phyloP scores from a whole-genome alignment of 2,797 vertebrate species.

The Acanthurus tractus region DNA sequence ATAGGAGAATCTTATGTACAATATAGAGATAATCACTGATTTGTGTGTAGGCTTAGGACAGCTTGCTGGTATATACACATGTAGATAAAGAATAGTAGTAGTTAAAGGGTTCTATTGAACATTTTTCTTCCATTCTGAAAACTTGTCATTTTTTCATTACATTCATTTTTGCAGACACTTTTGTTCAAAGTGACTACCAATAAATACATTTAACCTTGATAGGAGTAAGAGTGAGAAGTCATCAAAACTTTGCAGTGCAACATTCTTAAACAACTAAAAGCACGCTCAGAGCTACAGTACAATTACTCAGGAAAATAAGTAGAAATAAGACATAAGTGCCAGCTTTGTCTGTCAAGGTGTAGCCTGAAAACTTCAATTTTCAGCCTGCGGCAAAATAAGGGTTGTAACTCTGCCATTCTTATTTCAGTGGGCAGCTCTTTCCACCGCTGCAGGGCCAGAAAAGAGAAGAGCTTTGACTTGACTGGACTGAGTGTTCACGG shows the following conservation, averaged over 20 bases:
- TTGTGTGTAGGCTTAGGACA: neutral
- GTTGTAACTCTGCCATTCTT: constrained; percentile 8
- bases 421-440: constrained; percentile 27
- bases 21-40: no score
- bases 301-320: neutral
- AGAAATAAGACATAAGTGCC: neutral
- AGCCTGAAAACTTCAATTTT: constrained; percentile 21
- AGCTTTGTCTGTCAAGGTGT: neutral
- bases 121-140: neutral
- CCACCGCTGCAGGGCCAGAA: constrained; percentile 15
- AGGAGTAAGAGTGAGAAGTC: constrained; percentile 7
- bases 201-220: constrained; percentile 10
- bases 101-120: constrained; percentile 4
- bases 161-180: neutral
- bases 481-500: no score
- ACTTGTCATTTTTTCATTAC: neutral
- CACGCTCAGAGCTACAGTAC: neutral
- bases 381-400: constrained; percentile 3
- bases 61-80: neutral
- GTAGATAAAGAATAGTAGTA: no score
- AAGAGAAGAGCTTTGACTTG: constrained; percentile 14
- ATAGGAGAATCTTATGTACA: neutral
- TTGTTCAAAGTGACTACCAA: constrained; percentile 2
- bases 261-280: constrained; percentile 9
- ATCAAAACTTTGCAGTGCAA: constrained; percentile 18